phyloP scores from a whole-genome alignment of 2,888 invertebrate genomes.

The Microplitis deprimator region DNA sequence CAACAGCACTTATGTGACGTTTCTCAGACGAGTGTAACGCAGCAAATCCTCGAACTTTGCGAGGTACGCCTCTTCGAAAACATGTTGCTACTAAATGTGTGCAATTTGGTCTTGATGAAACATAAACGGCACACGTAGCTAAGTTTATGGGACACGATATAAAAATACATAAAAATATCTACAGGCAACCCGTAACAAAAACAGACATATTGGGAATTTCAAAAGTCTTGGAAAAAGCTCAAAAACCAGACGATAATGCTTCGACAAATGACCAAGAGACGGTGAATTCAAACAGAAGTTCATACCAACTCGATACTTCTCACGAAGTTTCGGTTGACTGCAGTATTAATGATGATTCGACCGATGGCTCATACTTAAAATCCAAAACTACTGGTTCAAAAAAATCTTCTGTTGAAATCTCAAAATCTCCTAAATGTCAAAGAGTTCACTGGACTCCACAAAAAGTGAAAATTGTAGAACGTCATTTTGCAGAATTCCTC shows the following conservation, averaged over 20 bases:
- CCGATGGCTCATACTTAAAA: too few species aligned
- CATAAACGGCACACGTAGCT: conserved; percentile 32
- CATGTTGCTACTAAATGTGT: conserved; percentile 44
- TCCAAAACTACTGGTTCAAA: too few species aligned
- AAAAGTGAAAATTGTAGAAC: conserved; percentile 3
- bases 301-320: background rate
- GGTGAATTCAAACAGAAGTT: too few species aligned
- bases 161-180: conserved; percentile 30
- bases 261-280: too few species aligned
- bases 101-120: conserved; percentile 39
- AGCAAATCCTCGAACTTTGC: conserved; percentile 37
- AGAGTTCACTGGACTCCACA: conserved; percentile 21
- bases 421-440: background rate
- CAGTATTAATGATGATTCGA: too few species aligned
- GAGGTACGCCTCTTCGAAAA: conserved; percentile 45
- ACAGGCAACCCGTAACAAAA: conserved; percentile 46
- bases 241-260: conserved; percentile 19
- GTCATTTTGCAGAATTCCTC: conserved; percentile 21
- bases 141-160: conserved; percentile 47
- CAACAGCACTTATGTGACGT: conserved; percentile 30
- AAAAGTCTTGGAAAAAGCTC: conserved; percentile 49
- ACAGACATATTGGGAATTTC: conserved; percentile 53
- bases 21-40: conserved; percentile 24
- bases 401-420: background rate
- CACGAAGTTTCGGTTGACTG: background rate